Evolutionary conservation across 2,113 vertebrate species (phyloP), one percentile per base, ranked within the genome.

Genomic region (Gymnocephalus cernua): DNA sequence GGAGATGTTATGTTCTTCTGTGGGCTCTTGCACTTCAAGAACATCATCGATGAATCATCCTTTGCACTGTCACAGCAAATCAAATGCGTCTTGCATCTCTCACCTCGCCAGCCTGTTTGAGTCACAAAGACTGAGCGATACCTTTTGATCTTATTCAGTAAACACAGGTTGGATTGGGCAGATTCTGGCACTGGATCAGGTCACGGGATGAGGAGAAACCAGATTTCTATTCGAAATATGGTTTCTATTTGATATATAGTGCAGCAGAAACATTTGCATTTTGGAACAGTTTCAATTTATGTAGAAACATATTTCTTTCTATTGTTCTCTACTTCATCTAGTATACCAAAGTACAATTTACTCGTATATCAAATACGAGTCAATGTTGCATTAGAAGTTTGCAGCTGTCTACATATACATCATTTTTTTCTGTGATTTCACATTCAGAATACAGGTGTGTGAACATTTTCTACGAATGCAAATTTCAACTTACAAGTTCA

Each of bases 41-140:
- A 75, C 77, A 4, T 86, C 89, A 83, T 90, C 83, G 86, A 38
- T 83, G 78, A 84, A 83, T 88, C 64, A 76, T 80, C 74, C 64
- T 29, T 74, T 71, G 72, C 35, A 2, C 74, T 80, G 85, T 90
- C 82, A n/a, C 84, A 65, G 76, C 64, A 73, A 71, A 92, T 88
- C 71, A 87, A 45, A 86, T 59, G 65, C 19, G 62, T 82, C 77
- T 87, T 48, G 74, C 70, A 45, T 83, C 81, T 89, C 65, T 68
- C 53, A 76, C 72, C 77, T 83, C 48, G 23, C 62, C 67, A 80
- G 67, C 56, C 27, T 73, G 64, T 83, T 75, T 62, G 61, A 85
- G 79, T 83, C 79, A 61, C 61, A 84, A 29, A 58, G 66, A 63
- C 72, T 29, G 62, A 81, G 73, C 6, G 15, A 38, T 67, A 71